These are phyloP conservation scores for Crematogaster levior DNA, from an alignment of 2,888 invertebrate genomes.

Conservation along the genomic window DNA sequence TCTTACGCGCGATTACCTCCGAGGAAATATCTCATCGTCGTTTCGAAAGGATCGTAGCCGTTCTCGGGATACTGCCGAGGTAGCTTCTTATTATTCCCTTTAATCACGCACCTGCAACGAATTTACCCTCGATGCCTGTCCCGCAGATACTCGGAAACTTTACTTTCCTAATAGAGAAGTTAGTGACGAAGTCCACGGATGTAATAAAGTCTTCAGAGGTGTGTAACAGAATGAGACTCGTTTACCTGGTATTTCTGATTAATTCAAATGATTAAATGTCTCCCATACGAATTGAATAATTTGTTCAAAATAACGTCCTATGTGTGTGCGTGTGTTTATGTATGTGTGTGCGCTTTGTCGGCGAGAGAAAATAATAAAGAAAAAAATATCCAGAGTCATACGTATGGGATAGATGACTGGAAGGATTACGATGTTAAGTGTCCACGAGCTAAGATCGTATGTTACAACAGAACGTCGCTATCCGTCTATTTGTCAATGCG, in stretches of 20 bases:
- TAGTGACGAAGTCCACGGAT: background rate
- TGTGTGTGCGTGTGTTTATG: background rate
- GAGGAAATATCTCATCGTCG: slow-evolving; percentile 41
- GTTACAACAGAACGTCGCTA: slow-evolving; percentile 65
- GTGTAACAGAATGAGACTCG: background rate
- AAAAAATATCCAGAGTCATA: slow-evolving; percentile 8
- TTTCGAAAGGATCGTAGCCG: slow-evolving; percentile 14
- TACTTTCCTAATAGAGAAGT: slow-evolving; percentile 30
- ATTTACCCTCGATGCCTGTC: slow-evolving; percentile 11
- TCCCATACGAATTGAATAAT: background rate
- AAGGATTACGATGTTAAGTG: slow-evolving; percentile 70
- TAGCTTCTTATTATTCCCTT: slow-evolving; percentile 26
- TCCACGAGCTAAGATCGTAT: slow-evolving; percentile 61
- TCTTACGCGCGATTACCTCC: slow-evolving; percentile 23
- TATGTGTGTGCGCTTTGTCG: background rate
- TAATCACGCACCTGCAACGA: slow-evolving; percentile 22
- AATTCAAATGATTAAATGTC: background rate
- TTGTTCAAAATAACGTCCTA: background rate
- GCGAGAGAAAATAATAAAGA: background rate
- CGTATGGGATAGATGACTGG: slow-evolving; percentile 50
- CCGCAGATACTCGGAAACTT: slow-evolving; percentile 18
- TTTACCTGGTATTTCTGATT: slow-evolving; percentile 1
- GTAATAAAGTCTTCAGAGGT: slow-evolving; percentile 11
- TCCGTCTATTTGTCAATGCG: slow-evolving; percentile 58
- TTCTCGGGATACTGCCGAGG: slow-evolving; percentile 21